phyloP scores from a whole-genome alignment of 2,888 invertebrate genomes.

The Nowickia ferox region DNA sequence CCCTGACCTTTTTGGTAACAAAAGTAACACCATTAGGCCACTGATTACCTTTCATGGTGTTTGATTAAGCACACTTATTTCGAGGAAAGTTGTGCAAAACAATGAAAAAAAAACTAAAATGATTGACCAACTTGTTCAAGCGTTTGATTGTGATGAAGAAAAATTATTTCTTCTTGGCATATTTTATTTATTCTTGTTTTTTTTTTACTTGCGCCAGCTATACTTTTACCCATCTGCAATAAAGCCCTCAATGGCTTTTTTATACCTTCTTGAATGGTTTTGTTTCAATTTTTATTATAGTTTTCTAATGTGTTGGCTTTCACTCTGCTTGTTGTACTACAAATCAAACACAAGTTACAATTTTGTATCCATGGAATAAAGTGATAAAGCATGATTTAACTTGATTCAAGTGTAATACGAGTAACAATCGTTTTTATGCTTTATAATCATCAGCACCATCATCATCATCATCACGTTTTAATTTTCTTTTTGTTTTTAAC shows the following conservation, averaged over 20 bases:
- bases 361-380: slow-evolving; percentile 52
- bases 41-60: background rate
- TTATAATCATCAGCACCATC: background rate
- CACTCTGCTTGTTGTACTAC: background rate
- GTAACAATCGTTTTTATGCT: slow-evolving; percentile 45
- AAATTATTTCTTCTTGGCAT: slow-evolving; percentile 30
- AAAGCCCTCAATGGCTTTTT: slow-evolving; percentile 41
- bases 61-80: slow-evolving; percentile 46
- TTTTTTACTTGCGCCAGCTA: background rate
- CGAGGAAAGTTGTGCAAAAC: background rate
- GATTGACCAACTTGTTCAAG: slow-evolving; percentile 4
- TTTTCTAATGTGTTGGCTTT: slow-evolving; percentile 16
- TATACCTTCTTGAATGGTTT: slow-evolving; percentile 20
- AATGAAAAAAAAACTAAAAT: slow-evolving; percentile 12
- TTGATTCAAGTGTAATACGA: slow-evolving; percentile 60
- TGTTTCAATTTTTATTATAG: slow-evolving; percentile 33
- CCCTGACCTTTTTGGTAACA: background rate
- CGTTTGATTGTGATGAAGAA: slow-evolving; percentile 26
- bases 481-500: background rate
- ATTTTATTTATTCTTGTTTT: slow-evolving; percentile 20
- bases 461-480: slow-evolving; percentile 3
- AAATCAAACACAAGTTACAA: slow-evolving; percentile 21
- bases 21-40: background rate
- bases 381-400: slow-evolving; percentile 71
- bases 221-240: slow-evolving; percentile 1